These are phyloP conservation scores for Germaria angustata DNA, from an alignment of 2,888 invertebrate genomes.

Conservation along the genomic window DNA sequence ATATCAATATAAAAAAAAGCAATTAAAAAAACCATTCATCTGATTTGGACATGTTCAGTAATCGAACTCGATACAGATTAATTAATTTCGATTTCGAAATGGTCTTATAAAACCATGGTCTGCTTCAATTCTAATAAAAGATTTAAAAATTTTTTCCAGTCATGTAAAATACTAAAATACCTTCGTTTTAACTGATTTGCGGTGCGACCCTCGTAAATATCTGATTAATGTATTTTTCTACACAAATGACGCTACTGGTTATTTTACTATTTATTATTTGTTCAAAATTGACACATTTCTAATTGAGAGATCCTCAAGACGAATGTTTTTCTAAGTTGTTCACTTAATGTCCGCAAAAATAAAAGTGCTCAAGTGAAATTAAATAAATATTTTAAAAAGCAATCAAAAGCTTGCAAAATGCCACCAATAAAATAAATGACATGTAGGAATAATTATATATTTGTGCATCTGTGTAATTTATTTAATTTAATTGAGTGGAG, in stretches of 20 bases:
- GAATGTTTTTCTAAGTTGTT: neutral
- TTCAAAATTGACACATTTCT: neutral
- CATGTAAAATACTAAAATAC: neutral
- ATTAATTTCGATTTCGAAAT: no score
- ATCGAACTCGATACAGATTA: no score
- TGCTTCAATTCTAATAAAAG: no score
- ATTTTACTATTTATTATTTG: neutral
- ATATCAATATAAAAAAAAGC: no score
- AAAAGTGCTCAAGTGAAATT: neutral
- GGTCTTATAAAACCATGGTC: no score
- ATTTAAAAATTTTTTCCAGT: no score
- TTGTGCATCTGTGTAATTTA: neutral
- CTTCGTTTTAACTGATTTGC: neutral
- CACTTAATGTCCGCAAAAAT: neutral
- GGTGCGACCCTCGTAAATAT: neutral
- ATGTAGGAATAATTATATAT: no score
- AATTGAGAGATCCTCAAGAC: conserved; percentile 1
- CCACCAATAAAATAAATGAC: neutral
- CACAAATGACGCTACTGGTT: neutral
- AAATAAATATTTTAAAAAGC: neutral
- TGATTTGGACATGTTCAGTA: no score
- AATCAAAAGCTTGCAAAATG: neutral
- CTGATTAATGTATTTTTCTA: neutral
- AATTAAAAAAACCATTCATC: no score
- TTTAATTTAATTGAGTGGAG: neutral